A percentile compares a stretch with the other conserved stretches of the same genome.
These are phyloP conservation scores for Stegana nigrithorax DNA, from an alignment of 2,888 invertebrate genomes.

Conservation along the genomic window DNA sequence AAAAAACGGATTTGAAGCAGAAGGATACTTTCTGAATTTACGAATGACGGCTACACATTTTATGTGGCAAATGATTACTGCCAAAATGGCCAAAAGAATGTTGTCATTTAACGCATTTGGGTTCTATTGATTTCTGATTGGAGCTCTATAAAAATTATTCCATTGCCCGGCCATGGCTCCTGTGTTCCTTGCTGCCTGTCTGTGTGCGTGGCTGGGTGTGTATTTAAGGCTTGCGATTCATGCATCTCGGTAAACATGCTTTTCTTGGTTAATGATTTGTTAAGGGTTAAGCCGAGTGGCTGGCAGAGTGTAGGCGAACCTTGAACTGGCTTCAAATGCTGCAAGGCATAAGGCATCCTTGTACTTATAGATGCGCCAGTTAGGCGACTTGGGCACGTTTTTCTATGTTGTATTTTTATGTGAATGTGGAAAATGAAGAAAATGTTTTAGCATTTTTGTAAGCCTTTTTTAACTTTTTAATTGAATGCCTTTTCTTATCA, in stretches of 20 bases:
- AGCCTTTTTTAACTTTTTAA: too few species aligned
- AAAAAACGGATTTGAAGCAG: too few species aligned
- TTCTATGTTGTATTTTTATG: neutral
- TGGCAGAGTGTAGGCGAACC: too few species aligned
- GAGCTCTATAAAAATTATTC: constrained; percentile 31
- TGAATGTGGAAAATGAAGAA: too few species aligned
- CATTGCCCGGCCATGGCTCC: too few species aligned
- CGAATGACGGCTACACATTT: constrained; percentile 8
- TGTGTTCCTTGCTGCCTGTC: neutral
- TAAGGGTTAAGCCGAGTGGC: neutral
- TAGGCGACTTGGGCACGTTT: neutral
- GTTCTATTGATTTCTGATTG: constrained; percentile 51
- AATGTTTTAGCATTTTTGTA: too few species aligned
- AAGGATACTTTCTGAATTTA: constrained; percentile 6
- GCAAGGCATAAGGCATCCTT: too few species aligned
- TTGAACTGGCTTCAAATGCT: too few species aligned
- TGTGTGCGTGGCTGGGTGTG: neutral
- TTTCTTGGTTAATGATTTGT: neutral
- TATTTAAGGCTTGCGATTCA: constrained; percentile 22
- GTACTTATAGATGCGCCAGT: too few species aligned
- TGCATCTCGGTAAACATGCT: constrained; percentile 15
- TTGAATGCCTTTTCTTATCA: too few species aligned
- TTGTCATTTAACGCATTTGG: constrained; percentile 45
- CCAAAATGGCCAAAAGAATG: constrained; percentile 13
- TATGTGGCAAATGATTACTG: constrained; percentile 13